Base-by-base conservation (phyloP, 2,113 vertebrate species). In the Bombycilla garrulus region DNA sequence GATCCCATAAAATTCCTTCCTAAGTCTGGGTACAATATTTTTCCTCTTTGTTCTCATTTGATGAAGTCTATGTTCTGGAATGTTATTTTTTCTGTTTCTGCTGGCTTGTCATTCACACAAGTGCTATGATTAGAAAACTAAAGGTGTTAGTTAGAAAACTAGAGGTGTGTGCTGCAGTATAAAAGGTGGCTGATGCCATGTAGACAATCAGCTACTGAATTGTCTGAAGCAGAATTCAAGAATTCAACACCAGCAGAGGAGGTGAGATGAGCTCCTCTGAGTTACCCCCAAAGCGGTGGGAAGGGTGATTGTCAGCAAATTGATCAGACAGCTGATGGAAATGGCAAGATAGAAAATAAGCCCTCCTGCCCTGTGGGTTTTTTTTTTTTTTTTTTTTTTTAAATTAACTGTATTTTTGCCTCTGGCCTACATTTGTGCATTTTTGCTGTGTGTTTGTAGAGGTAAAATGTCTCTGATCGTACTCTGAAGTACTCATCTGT, bases 361-460 rank as follows among this genome's bases (percentile, higher is more conserved):
- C 5, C 8, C 28, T 87, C 2, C 6, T 66, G 33, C 20, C 12
- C 57, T 73, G 2, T 4, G 45, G 4, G 0, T 5, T 47, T n/a
- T 21, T 15, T 25, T 29, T 2, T 21, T 15, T 25, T 29, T 2
- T 5, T 47, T n/a, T 21, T 15, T 25, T 29, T 2, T 71, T 14
- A 44, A 17, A 47, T 48, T 48, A 42, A 17, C 25, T 14, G 1
- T 20, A 11, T 9, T 66, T 73, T 85, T 67, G 7, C 24, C 22
- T 61, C 36, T 61, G 40, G 7, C 57, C 29, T 20, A 6, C 12
- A 35, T 69, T 10, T 61, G 22, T 71, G 17, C 9, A 31, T 54
- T 90, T 90, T 40, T 62, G 15, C 23, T 57, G 4, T n/a, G 19
- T 74, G 8, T 54, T 82, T 88, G 26, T n/a, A 36, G 20, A 20